Evolutionary conservation across 2,888 invertebrate species (phyloP).

Genomic region (Rhamphomyia laevipes): DNA sequence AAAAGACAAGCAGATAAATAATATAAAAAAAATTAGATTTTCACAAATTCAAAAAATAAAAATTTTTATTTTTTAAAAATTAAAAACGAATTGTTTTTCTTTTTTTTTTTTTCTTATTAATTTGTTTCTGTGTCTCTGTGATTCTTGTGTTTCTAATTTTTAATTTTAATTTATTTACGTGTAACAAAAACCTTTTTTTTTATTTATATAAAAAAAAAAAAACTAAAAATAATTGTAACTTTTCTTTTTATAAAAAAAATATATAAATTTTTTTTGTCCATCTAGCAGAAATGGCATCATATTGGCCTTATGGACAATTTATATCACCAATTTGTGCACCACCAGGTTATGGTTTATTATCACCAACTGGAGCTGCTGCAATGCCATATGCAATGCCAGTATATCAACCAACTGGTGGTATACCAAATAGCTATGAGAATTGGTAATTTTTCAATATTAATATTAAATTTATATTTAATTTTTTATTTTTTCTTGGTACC

Average conservation of each 20-base stretch:
- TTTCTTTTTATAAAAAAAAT: neutral
- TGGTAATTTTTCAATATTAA: neutral
- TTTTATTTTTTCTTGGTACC: too few relatives aligned
- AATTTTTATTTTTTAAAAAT: neutral
- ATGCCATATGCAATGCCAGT: slow-evolving; percentile 21
- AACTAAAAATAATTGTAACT: neutral
- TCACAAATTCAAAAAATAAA: neutral
- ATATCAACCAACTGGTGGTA: slow-evolving; percentile 26
- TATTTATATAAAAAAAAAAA: neutral
- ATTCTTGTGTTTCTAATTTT: too few relatives aligned
- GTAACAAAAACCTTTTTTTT: neutral
- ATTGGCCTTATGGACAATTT: slow-evolving; percentile 25
- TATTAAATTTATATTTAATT: slow-evolving; percentile 3
- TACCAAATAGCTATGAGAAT: neutral
- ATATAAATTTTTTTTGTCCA: neutral
- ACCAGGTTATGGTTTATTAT: slow-evolving; percentile 21
- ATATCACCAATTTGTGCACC: slow-evolving; percentile 22
- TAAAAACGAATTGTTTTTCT: neutral
- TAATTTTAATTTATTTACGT: neutral
- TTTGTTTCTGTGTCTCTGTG: too few relatives aligned
- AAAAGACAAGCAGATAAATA: too few relatives aligned
- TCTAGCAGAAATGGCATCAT: slow-evolving; percentile 24
- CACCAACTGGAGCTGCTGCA: slow-evolving; percentile 17
- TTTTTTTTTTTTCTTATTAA: too few relatives aligned
- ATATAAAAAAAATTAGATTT: neutral